These are phyloP conservation scores for Acronicta aceris DNA, from an alignment of 2,888 invertebrate genomes.

Conservation along the genomic window DNA sequence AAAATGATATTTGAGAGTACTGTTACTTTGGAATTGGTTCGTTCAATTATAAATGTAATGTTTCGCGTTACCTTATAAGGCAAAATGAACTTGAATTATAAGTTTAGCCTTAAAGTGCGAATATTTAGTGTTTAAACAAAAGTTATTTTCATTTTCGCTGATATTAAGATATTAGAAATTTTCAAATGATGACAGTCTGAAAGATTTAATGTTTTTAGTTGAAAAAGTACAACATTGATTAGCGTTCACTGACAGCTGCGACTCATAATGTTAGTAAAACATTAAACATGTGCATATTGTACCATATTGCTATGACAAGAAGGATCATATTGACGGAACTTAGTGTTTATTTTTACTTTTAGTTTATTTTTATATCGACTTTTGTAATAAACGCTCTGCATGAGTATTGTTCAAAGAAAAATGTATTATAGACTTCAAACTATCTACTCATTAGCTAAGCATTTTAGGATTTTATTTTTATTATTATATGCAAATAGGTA, in stretches of 20 bases:
- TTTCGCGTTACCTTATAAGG: too few species aligned
- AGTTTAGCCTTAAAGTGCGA: too few species aligned
- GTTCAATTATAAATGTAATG: too few species aligned
- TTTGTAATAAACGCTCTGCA: slow-evolving; percentile 32
- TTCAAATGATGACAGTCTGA: too few species aligned
- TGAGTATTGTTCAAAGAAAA: slow-evolving; percentile 33
- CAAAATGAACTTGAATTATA: too few species aligned
- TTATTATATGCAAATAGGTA: not conserved
- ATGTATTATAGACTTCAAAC: not conserved
- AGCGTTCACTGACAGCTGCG: slow-evolving; percentile 4
- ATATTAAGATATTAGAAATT: too few species aligned
- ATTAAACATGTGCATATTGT: slow-evolving; percentile 18
- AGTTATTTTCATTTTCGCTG: too few species aligned
- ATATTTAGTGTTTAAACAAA: too few species aligned
- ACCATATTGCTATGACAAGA: slow-evolving; percentile 17
- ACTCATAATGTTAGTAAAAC: slow-evolving; percentile 10
- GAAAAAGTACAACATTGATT: not conserved
- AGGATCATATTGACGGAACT: slow-evolving; percentile 21
- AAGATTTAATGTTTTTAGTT: too few species aligned
- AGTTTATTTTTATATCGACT: slow-evolving; percentile 45
- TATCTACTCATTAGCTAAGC: not conserved
- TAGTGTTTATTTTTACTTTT: slow-evolving; percentile 23
- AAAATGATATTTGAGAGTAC: too few species aligned
- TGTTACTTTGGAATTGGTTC: too few species aligned
- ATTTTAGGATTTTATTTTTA: not conserved